A percentile compares a stretch with the other conserved stretches of the same genome.
These are phyloP conservation scores for Apis dorsata DNA, from an alignment of 1,140 invertebrate genomes.

Conservation along the genomic window DNA sequence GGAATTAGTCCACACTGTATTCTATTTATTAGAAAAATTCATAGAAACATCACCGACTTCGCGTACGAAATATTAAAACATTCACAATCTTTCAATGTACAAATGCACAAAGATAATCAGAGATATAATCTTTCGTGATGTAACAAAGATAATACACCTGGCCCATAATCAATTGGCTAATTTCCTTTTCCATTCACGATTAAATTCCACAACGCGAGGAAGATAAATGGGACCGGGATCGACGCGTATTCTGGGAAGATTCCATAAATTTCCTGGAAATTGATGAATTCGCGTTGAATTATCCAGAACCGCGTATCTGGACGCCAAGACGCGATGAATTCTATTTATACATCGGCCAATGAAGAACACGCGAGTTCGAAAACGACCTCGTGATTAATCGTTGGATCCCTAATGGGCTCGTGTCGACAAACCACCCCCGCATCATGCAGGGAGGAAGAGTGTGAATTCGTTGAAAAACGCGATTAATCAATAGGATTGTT, in stretches of 20 bases:
- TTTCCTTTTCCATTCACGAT: not conserved
- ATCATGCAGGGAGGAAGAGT: conserved; percentile 8
- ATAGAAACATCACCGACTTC: not conserved
- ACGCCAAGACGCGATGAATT: not conserved
- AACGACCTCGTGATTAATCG: conserved; percentile 32
- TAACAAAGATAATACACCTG: too few relatives aligned
- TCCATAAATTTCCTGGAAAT: conserved; percentile 25
- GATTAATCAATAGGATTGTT: conserved; percentile 72
- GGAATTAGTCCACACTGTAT: not conserved
- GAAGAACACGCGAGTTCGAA: conserved; percentile 13
- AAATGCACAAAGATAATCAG: too few relatives aligned
- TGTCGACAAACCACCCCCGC: conserved; percentile 6
- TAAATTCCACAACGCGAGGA: not conserved
- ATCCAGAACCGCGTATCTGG: not conserved
- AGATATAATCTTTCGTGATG: not conserved
- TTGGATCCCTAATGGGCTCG: conserved; percentile 19
- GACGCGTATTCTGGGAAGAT: not conserved
- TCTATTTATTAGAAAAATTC: not conserved
- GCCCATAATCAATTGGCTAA: not conserved
- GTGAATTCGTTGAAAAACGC: conserved; percentile 58
- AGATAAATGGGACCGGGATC: conserved; percentile 1
- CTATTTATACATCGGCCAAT: conserved; percentile 22
- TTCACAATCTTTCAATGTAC: not conserved
- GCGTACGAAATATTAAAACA: not conserved
- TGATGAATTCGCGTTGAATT: conserved; percentile 22